Percentiles rank a stretch among this genome's conserved stretches.
Conservation (phyloP, 2,888 invertebrate genomes). For the Cantharis nigra region DNA sequence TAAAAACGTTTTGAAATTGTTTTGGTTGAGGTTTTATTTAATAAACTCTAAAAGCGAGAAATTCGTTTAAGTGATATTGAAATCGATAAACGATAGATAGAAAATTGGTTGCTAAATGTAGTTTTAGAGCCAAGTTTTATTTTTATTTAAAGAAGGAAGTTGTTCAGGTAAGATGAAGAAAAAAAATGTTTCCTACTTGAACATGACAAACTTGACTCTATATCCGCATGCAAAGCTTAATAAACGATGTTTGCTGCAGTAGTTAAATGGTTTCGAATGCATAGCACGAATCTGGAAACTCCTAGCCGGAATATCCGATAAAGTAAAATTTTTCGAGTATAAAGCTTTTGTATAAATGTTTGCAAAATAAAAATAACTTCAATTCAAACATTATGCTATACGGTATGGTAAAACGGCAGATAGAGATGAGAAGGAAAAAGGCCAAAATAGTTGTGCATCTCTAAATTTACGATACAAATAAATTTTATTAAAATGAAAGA, state of each 20-base stretch:
- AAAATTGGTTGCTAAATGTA: slow-evolving; percentile 8
- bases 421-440: background rate
- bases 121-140: background rate
- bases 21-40: slow-evolving; percentile 5
- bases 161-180: background rate
- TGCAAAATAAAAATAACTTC: background rate
- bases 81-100: slow-evolving; percentile 17
- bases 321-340: background rate
- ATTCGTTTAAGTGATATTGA: slow-evolving; percentile 6
- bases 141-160: background rate
- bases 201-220: background rate
- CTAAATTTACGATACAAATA: background rate
- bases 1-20: background rate
- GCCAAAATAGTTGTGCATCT: background rate
- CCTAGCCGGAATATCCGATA: background rate
- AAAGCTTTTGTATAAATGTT: background rate
- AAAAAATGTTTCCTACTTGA: background rate
- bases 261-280: background rate
- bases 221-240: background rate
- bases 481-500: background rate
- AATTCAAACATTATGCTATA: background rate
- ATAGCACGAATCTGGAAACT: background rate
- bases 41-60: slow-evolving; percentile 13
- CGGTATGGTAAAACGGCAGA: background rate
- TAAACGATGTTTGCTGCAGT: background rate